Evolutionary conservation across 1,140 invertebrate genomes (phyloP).

Genomic region (Heliconius melpomene): DNA sequence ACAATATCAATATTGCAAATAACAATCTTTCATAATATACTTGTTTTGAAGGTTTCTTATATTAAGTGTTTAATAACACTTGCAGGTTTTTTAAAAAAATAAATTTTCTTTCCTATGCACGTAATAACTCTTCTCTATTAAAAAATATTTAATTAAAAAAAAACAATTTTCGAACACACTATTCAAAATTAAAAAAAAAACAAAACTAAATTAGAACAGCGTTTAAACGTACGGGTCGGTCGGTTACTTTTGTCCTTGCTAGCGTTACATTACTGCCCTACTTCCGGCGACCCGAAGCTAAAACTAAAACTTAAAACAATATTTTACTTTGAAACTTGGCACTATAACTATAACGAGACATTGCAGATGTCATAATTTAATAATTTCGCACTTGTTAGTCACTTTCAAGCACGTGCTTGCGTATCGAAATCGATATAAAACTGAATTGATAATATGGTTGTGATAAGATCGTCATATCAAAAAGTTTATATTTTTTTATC

Average conservation of each 20-base stretch:
- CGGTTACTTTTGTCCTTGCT: slow-evolving; percentile 6
- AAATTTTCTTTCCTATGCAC: too few relatives aligned
- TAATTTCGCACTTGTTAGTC: neutral
- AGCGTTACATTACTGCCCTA: neutral
- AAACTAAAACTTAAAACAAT: neutral
- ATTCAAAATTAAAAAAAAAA: neutral
- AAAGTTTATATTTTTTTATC: neutral
- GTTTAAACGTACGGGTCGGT: neutral
- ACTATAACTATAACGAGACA: neutral
- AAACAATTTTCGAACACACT: too few relatives aligned
- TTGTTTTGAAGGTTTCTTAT: too few relatives aligned
- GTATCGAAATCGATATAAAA: slow-evolving; percentile 2
- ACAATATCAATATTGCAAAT: too few relatives aligned
- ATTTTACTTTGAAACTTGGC: slow-evolving; percentile 4
- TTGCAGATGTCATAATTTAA: neutral
- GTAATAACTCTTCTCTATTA: too few relatives aligned
- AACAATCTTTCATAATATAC: too few relatives aligned
- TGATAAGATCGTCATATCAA: slow-evolving; percentile 1
- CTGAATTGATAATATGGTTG: neutral
- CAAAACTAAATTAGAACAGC: neutral
- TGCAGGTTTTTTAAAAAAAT: too few relatives aligned
- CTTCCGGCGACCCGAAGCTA: neutral
- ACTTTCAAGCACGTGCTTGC: neutral
- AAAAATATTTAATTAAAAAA: neutral
- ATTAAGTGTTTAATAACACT: too few relatives aligned